Evolutionary conservation across 2,797 vertebrate species (phyloP).

Genomic region (Intellagama lesueurii): DNA sequence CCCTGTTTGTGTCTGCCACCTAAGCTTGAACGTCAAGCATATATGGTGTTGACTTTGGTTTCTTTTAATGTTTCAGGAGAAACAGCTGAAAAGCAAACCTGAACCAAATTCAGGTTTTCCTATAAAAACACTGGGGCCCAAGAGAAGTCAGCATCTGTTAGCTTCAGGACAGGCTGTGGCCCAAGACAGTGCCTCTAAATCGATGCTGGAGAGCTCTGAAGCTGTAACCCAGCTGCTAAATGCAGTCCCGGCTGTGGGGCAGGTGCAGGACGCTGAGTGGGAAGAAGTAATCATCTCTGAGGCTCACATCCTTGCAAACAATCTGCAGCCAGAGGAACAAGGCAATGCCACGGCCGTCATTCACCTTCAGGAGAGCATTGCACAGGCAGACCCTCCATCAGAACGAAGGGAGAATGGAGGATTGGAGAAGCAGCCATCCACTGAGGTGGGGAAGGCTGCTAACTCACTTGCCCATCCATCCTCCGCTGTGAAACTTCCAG

Average conservation of each 20-base stretch:
- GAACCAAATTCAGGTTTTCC: slow-evolving; percentile 70
- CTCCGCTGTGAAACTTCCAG: slow-evolving; percentile 66
- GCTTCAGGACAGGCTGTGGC: slow-evolving; percentile 52
- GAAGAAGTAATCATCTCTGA: slow-evolving; percentile 82
- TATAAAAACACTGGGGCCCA: slow-evolving; percentile 69
- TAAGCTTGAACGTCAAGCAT: neutral
- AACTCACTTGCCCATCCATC: slow-evolving; percentile 51
- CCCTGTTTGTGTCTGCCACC: neutral
- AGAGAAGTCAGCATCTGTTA: slow-evolving; percentile 71
- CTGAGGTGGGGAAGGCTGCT: slow-evolving; percentile 49
- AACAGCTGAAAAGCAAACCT: slow-evolving; percentile 80
- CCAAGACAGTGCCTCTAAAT: slow-evolving; percentile 64
- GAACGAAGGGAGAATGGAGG: slow-evolving; percentile 64
- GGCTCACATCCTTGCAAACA: slow-evolving; percentile 71
- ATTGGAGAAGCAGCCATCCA: slow-evolving; percentile 37
- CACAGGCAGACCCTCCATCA: slow-evolving; percentile 48
- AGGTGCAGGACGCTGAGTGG: slow-evolving; percentile 76
- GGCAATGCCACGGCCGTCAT: slow-evolving; percentile 39
- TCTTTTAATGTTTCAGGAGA: slow-evolving; percentile 75
- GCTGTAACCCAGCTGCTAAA: slow-evolving; percentile 83
- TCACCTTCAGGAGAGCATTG: slow-evolving; percentile 57
- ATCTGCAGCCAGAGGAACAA: slow-evolving; percentile 59
- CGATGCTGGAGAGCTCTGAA: slow-evolving; percentile 75
- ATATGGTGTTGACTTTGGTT: neutral
- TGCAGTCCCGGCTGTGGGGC: slow-evolving; percentile 65